A percentile compares a stretch with the other conserved stretches of the same genome.
phyloP scores from a whole-genome alignment of 92 coral and sea anemone species.

The Pocillopora grandis region DNA sequence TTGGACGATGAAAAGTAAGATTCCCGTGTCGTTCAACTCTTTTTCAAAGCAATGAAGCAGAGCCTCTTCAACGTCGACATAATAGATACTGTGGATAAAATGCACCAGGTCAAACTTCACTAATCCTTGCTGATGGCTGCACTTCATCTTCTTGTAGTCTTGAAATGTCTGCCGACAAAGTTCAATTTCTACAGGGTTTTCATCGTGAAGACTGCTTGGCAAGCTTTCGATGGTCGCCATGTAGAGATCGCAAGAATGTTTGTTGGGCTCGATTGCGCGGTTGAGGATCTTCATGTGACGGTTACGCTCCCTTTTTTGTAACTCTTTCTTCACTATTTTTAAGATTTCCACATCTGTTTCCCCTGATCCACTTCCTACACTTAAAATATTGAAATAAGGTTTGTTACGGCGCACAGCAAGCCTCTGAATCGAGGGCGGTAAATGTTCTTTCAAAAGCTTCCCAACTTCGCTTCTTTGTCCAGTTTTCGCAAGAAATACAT shows the following conservation, averaged over 20 bases:
- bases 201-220: not conserved
- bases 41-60: slow-evolving; percentile 20
- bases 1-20: not conserved
- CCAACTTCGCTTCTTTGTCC: not conserved
- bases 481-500: not conserved
- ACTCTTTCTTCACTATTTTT: slow-evolving; percentile 21
- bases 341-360: slow-evolving; percentile 20
- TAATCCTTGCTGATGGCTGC: not conserved
- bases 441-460: not conserved
- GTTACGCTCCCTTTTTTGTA: slow-evolving; percentile 2
- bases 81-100: slow-evolving; percentile 10
- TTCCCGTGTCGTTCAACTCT: not conserved
- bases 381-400: slow-evolving; percentile 4
- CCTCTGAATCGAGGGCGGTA: not conserved
- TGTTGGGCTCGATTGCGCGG: not conserved
- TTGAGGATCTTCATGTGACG: not conserved
- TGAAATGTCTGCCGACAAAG: slow-evolving; percentile 30
- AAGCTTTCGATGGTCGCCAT: not conserved
- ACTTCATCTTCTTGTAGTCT: slow-evolving; percentile 18
- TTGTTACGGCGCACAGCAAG: not conserved
- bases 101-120: slow-evolving; percentile 46
- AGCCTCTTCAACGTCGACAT: slow-evolving; percentile 25
- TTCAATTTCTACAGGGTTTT: not conserved
- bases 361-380: slow-evolving; percentile 41
- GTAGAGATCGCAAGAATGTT: slow-evolving; percentile 7